Conservation (phyloP, 1,140 invertebrate species). For the Sycophaga agraensis region DNA sequence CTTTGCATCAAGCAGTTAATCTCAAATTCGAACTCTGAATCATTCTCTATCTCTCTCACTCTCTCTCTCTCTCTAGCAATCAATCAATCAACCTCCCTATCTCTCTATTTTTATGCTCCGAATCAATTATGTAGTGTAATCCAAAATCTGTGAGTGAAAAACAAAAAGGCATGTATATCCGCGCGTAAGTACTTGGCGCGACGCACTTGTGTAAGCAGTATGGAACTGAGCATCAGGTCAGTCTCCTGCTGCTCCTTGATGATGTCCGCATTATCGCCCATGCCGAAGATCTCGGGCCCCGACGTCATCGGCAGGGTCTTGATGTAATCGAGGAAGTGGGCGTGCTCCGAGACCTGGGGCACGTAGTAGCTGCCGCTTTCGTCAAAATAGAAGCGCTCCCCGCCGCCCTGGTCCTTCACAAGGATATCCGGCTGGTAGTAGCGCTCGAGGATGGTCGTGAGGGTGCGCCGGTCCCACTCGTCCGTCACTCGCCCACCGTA, state of each 20-base stretch:
- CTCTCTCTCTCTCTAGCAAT: too few relatives aligned
- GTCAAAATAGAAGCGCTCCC: slow-evolving; percentile 63
- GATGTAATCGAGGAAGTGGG: slow-evolving; percentile 77
- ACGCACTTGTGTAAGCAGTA: slow-evolving; percentile 79
- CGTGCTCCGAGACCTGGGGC: slow-evolving; percentile 72
- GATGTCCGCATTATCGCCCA: slow-evolving; percentile 91
- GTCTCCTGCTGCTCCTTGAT: slow-evolving; percentile 90
- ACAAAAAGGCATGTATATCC: too few relatives aligned
- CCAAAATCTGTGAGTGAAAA: too few relatives aligned
- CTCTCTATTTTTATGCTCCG: too few relatives aligned
- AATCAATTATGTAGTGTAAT: too few relatives aligned
- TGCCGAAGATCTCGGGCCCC: slow-evolving; percentile 82
- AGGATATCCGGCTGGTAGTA: slow-evolving; percentile 71
- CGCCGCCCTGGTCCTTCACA: slow-evolving; percentile 47
- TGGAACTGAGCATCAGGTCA: slow-evolving; percentile 72
- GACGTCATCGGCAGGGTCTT: slow-evolving; percentile 76
- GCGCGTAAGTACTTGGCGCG: too few relatives aligned
- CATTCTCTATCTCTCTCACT: too few relatives aligned
- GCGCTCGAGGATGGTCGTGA: slow-evolving; percentile 79
- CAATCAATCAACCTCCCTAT: too few relatives aligned
- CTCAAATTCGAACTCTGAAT: too few relatives aligned
- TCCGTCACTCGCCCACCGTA: slow-evolving; percentile 95
- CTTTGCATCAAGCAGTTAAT: too few relatives aligned
- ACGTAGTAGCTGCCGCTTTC: slow-evolving; percentile 72
- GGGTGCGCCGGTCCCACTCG: slow-evolving; percentile 88